Base-by-base conservation (phyloP, 1,140 invertebrate genomes). In the Temnothorax nylanderi region DNA sequence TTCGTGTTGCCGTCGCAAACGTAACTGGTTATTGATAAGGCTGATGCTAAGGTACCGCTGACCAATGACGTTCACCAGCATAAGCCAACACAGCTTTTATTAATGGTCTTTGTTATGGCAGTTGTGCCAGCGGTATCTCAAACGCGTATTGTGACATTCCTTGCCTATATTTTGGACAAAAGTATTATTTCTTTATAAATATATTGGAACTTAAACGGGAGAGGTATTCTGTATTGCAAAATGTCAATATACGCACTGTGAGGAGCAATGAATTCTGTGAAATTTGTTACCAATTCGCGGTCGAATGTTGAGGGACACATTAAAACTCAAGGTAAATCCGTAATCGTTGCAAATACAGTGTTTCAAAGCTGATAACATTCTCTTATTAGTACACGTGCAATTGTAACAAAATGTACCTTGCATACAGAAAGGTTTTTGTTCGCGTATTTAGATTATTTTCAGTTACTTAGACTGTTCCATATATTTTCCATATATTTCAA, bases 11-110 rank as follows among this genome's bases (percentile, higher is more conserved):
- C 3, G 10, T 11, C 13, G n/a, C 18, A 60, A 32, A 32, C 16
- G 13, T 44, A 72, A 10, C 60, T 51, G 11, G 8, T 74, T 47
- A 32, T n/a, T 13, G 37, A 75, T 84, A 84, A 84, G 34, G 32
- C 5, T 26, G 26, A 26, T 26, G 26, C 5, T 37, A 32, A 60
- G 21, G 41, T 44, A 60, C 26, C 21, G 16, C 11, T n/a, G 51
- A 44, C 34, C 65, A 85, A 54, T 64, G 10, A 10, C 11, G 7
- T 34, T 34, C 8, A 41, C 0, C 0, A 51, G 44, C 10, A 76
- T 2, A 56, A 26, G n/a, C 7, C 10, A 56, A 4, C 49, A 49
- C 41, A 51, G 7, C 44, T 32, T 87, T 62, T 41, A 32, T 80
- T 67, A 67, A 51, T 7, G 2, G 6, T 0, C 16, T 72, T n/a